Percentiles rank a stretch among this genome's conserved stretches.
Evolutionary conservation across 2,888 invertebrate genomes (phyloP).

Genomic region (Dichetophora obliterata): DNA sequence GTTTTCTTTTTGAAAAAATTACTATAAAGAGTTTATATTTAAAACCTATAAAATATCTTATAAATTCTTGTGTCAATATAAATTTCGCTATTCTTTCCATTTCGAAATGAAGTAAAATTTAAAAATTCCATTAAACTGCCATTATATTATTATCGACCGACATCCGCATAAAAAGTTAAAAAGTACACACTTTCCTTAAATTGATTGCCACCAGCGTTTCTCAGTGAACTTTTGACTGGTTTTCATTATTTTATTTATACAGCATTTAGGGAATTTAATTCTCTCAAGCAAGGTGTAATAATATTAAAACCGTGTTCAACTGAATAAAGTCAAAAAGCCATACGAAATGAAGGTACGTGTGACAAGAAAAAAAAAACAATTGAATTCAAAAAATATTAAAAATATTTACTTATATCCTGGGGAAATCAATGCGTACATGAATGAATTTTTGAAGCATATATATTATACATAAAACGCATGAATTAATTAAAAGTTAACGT

Average conservation of each 20-base stretch:
- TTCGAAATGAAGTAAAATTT: not conserved
- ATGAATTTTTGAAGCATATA: not conserved
- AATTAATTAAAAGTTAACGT: slow-evolving; percentile 5
- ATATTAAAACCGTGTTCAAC: not conserved
- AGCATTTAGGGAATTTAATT: not conserved
- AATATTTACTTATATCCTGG: not conserved
- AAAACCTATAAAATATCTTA: not conserved
- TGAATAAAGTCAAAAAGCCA: too few relatives aligned
- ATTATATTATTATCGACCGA: too few relatives aligned
- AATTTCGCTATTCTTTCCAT: not conserved
- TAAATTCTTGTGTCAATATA: not conserved
- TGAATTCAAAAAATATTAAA: not conserved
- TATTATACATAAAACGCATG: not conserved
- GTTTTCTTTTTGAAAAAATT: too few relatives aligned
- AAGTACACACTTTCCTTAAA: not conserved
- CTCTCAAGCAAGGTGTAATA: not conserved
- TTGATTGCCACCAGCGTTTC: not conserved
- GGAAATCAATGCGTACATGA: slow-evolving; percentile 12
- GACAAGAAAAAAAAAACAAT: not conserved
- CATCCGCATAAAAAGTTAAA: too few relatives aligned
- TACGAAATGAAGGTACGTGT: not conserved
- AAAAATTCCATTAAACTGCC: not conserved
- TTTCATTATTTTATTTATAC: not conserved
- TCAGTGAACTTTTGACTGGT: not conserved
- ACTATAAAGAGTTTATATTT: too few relatives aligned